phyloP scores from a whole-genome alignment of 2,113 vertebrate genomes.

The Canis aureus region DNA sequence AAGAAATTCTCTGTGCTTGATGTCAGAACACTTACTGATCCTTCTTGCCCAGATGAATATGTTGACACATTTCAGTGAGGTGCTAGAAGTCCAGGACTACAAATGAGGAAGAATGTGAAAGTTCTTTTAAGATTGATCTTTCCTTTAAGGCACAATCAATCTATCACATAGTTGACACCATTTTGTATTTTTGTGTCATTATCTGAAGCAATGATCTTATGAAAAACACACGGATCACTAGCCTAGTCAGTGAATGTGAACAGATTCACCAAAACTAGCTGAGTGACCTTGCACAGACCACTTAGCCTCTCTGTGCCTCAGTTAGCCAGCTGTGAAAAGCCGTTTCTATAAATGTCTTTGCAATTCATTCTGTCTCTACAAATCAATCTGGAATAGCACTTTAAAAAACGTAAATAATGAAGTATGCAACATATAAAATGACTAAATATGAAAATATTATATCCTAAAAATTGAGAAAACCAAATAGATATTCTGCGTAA shows the following conservation, averaged over 20 bases:
- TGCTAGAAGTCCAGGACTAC: background rate
- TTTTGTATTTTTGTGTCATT: constrained; percentile 23
- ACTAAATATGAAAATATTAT: background rate
- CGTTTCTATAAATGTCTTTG: background rate
- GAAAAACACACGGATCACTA: constrained; percentile 12
- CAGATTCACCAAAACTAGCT: background rate
- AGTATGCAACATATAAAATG: background rate
- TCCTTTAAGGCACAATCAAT: background rate
- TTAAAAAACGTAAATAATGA: background rate
- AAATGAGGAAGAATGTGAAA: background rate
- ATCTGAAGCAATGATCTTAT: constrained; percentile 57
- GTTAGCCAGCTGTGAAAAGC: background rate
- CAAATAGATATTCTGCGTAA: background rate
- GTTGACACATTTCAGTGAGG: background rate
- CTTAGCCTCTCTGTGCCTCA: background rate
- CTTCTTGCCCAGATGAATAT: background rate
- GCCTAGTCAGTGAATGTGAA: background rate
- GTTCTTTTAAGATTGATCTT: background rate
- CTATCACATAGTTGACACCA: background rate
- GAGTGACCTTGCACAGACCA: background rate
- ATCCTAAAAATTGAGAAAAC: background rate
- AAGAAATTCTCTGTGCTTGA: constrained; percentile 8
- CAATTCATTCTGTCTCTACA: background rate
- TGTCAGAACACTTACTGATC: background rate
- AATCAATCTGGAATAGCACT: background rate